Conservation (phyloP, 2,888 invertebrate species). For the Encarsia formosa region DNA sequence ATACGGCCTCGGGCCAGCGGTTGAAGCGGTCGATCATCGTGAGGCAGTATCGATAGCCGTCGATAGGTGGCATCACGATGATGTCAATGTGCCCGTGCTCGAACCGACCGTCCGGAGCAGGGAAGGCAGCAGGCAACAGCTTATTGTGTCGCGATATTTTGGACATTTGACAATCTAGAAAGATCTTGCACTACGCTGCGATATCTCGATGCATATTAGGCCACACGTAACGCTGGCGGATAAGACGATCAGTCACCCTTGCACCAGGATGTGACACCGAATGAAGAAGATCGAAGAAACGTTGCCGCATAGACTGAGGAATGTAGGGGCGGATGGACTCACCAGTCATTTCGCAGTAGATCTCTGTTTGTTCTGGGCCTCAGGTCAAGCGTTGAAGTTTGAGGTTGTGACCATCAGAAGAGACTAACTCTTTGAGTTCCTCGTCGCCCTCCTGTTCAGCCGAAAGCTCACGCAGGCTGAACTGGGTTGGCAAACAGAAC, state of each 20-base stretch:
- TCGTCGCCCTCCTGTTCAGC: too few relatives aligned
- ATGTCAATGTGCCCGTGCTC: constrained; percentile 42
- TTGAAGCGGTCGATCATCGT: neutral
- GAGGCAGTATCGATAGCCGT: neutral
- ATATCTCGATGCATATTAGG: neutral
- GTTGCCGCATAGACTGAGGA: constrained; percentile 24
- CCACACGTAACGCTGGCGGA: constrained; percentile 38
- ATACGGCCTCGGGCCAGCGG: constrained; percentile 1
- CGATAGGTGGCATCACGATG: constrained; percentile 15
- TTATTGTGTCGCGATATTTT: neutral
- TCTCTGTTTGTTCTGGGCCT: too few relatives aligned
- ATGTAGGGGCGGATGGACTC: constrained; percentile 29
- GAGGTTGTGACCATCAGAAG: too few relatives aligned
- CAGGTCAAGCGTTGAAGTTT: too few relatives aligned
- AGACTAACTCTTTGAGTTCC: too few relatives aligned
- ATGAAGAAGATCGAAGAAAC: constrained; percentile 30
- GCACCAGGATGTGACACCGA: constrained; percentile 4
- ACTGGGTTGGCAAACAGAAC: too few relatives aligned
- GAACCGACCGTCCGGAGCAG: constrained; percentile 34
- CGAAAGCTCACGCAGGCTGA: too few relatives aligned
- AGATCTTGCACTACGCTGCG: neutral
- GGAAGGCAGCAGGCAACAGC: neutral
- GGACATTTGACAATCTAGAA: constrained; percentile 7
- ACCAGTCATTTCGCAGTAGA: constrained; percentile 29
- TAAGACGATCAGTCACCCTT: constrained; percentile 29